Evolutionary conservation across 2,797 vertebrate genomes (phyloP).

Genomic region (Streptopelia turtur): DNA sequence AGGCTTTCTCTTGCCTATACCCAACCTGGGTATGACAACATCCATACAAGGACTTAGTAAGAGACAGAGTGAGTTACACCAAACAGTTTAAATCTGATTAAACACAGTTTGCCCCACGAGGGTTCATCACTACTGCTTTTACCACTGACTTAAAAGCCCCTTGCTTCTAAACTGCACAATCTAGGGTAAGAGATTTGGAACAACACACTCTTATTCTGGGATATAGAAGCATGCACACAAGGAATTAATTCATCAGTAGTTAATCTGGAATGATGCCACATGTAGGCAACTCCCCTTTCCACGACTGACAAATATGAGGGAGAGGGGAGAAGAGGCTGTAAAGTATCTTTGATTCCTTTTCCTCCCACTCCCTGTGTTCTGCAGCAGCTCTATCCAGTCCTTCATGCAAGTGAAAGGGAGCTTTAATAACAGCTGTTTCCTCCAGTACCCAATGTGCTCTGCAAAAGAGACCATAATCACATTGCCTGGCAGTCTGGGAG

Average conservation of each 20-base stretch:
- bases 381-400: neutral
- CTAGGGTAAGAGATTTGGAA: neutral
- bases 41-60: neutral
- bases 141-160: neutral
- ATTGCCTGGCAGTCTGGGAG: neutral
- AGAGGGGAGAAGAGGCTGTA: neutral
- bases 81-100: neutral
- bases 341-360: neutral
- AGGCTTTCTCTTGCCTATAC: neutral
- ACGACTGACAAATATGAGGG: neutral
- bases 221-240: neutral
- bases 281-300: neutral
- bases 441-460: neutral
- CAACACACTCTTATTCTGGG: neutral
- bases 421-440: neutral
- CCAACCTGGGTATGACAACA: neutral
- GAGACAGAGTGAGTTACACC: neutral
- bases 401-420: neutral
- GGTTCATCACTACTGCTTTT: neutral
- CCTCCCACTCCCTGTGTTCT: neutral
- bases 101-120: neutral
- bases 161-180: neutral
- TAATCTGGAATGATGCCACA: neutral
- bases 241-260: conserved; percentile 38
- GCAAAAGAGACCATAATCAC: neutral